Evolutionary conservation across 2,797 vertebrate species (phyloP), one percentile per base, ranked within the genome.

Genomic region (Syndactyla subalaris): DNA sequence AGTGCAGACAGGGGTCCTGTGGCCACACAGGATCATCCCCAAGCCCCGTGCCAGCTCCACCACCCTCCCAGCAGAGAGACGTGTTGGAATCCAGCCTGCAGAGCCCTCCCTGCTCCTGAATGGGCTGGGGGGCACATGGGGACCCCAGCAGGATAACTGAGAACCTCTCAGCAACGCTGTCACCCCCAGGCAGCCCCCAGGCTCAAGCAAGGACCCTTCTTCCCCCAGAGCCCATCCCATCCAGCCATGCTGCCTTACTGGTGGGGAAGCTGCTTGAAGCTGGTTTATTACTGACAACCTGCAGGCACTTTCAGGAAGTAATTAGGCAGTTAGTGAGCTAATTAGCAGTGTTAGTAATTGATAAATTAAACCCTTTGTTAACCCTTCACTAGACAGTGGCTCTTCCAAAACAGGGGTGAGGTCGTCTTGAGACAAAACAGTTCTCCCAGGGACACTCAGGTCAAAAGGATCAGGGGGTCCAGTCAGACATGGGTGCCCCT

Each of bases 381-480:
- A 57, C 71, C 26, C 29, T 75, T 3, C 6, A 19, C 17, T 32
- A 41, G 30, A 11, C 12, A 0, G 0, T 9, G 6, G 6, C 13
- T 27, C 29, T 74, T 59, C n/a, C 12, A 75, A 43, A 68, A 5
- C 8, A 14, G 22, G 7, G 2, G 3, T 24, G 49, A 79, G 14
- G n/a, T 4, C 43, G 23, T 23, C 6, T 49, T 46, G 30, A 57
- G 74, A n/a, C 4, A 51, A 63, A 43, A 1, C 23, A 19, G 6
- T 5, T 73, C 29, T 70, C 14, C 20, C 9, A 48, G 39, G 34
- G 55, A 27, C 3, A 4, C 18, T 46, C 27, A 6, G 29, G 22
- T 14, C 45, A 72, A n/a, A 46, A 83, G 76, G 46, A 13, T 23
- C 13, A 62, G 54, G 6, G 14, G 62, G 8, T 24, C 36, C 34